Base-by-base conservation (phyloP, 1,140 invertebrate genomes). In the Aplysia californica region DNA sequence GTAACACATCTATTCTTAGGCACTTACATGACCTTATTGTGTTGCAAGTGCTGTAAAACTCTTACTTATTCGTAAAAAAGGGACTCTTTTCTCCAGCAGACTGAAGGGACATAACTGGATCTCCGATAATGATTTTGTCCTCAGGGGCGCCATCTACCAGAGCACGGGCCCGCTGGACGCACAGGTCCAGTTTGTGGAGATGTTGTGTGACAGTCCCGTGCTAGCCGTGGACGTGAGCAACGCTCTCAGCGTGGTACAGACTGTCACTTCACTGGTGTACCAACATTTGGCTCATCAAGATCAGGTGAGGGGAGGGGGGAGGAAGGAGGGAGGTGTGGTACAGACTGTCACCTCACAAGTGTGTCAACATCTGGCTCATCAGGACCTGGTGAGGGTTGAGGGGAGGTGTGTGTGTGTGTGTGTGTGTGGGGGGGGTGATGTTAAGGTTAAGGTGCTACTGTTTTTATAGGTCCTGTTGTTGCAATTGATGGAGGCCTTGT, bases 101-200 rank as follows among this genome's bases (percentile, higher is more conserved):
- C n/a, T n/a, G n/a, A n/a, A n/a, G n/a, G n/a, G n/a, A n/a, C n/a
- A n/a, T n/a, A n/a, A n/a, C n/a, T n/a, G n/a, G n/a, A n/a, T n/a
- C n/a, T n/a, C n/a, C n/a, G n/a, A n/a, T n/a, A n/a, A n/a, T n/a
- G n/a, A 36, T 66, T 29, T 15, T 66, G 64, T 4, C 70, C 84
- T 59, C 83, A 90, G 92, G 18, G 95, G 95, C 31, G 92, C 94
- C 5, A 92, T 96, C 26, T 92, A 93, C 33, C 91, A 92, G 35
- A 92, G 92, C 74, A 92, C 93, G 78, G 95, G 95, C n/a, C 95
- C 95, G 21, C 88, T 96, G 6, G 95, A 96, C 91, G 95, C 94
- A 1, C 95, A 96, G 85, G 94, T 93, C 83, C 93, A 93, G 82
- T 90, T 96, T 58, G 90, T 95, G 50, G 93, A 93, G 21, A 92